These are phyloP conservation scores for Microcebus lehilahytsara DNA, from an alignment of 2,113 vertebrate species.

Conservation along the genomic window DNA sequence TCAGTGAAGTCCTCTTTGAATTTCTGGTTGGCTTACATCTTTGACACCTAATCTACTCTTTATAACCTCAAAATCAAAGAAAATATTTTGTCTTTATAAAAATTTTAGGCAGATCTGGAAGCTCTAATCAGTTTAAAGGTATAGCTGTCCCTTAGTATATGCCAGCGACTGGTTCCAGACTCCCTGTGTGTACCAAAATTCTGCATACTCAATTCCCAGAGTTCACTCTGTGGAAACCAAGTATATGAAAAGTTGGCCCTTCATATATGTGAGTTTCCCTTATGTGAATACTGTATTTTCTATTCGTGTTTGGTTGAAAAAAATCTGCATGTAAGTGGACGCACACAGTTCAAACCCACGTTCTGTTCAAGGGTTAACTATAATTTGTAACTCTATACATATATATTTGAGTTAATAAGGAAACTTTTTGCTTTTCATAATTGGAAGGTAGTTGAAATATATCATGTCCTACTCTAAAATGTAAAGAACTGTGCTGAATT, in stretches of 20 bases:
- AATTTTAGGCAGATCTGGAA: not conserved
- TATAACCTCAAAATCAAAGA: not conserved
- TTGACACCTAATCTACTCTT: not conserved
- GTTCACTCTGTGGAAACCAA: not conserved
- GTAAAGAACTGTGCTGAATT: not conserved
- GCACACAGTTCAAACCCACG: not conserved
- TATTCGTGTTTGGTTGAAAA: not conserved
- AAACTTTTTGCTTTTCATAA: slow-evolving; percentile 11
- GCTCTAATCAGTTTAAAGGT: not conserved
- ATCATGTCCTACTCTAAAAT: not conserved
- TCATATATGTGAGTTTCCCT: not conserved
- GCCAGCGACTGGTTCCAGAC: not conserved
- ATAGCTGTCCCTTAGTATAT: not conserved
- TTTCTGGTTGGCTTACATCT: not conserved
- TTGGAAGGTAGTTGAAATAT: not conserved
- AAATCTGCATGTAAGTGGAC: not conserved
- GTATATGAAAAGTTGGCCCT: not conserved
- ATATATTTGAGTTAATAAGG: not conserved
- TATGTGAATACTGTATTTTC: not conserved
- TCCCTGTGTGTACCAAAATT: not conserved
- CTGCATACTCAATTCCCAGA: not conserved
- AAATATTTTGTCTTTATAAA: not conserved
- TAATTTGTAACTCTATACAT: not conserved
- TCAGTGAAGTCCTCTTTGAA: not conserved
- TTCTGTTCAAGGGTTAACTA: not conserved